Percentiles rank a stretch among this genome's conserved stretches.
Evolutionary conservation across 2,113 vertebrate species (phyloP).

Genomic region (Nycticorax nycticorax): DNA sequence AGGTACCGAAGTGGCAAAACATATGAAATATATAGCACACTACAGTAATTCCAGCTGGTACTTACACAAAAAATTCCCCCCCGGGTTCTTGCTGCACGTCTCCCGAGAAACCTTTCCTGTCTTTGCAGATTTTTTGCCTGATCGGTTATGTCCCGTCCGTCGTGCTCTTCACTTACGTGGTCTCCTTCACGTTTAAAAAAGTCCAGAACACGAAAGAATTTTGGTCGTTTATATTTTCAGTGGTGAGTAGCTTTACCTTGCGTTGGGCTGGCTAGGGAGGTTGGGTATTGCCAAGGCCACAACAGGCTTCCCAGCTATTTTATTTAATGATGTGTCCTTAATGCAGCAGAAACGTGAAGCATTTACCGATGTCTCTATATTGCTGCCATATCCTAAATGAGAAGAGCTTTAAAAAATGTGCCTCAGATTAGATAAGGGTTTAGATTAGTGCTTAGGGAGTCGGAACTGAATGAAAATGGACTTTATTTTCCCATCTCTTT

Average conservation of each 20-base stretch:
- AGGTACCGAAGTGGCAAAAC: neutral
- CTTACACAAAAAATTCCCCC: rapidly evolving
- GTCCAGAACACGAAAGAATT: slow-evolving; percentile 93
- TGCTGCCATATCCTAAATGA: neutral
- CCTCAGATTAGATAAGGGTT: rapidly evolving
- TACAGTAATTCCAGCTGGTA: neutral
- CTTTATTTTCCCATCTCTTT: neutral
- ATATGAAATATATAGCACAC: neutral
- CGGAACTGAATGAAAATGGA: neutral
- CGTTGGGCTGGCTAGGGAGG: neutral
- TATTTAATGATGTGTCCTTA: neutral
- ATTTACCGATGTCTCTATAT: neutral
- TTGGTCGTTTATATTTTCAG: slow-evolving; percentile 92
- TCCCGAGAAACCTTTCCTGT: neutral
- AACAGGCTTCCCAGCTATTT: neutral
- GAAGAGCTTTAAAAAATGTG: neutral
- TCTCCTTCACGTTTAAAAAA: slow-evolving; percentile 88
- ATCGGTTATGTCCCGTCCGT: slow-evolving; percentile 89
- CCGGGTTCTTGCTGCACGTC: neutral
- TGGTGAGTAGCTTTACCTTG: slow-evolving; percentile 80
- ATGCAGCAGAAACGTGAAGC: neutral
- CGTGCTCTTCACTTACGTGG: slow-evolving; percentile 90
- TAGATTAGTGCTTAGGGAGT: too few relatives aligned
- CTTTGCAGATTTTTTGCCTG: slow-evolving; percentile 85
- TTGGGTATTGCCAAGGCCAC: neutral